phyloP scores from a whole-genome alignment of 1,140 invertebrate genomes.

The Piezodorus guildinii region DNA sequence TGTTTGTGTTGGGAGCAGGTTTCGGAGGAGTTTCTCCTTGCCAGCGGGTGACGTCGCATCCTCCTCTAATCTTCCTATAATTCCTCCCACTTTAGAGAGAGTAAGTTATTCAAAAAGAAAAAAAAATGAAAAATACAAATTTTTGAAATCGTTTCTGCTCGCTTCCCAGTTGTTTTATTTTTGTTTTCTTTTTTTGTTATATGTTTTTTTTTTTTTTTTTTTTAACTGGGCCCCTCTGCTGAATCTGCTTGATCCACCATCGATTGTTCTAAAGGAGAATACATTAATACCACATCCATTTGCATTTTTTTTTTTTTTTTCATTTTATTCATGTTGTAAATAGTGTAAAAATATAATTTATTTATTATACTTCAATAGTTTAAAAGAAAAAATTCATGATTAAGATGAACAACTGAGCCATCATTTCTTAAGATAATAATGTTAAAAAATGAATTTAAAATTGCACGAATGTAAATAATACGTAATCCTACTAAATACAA shows the following conservation, averaged over 20 bases:
- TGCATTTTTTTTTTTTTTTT: too few relatives aligned
- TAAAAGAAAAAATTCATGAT: not conserved
- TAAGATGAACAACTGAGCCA: not conserved
- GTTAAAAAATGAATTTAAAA: too few relatives aligned
- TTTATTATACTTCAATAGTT: too few relatives aligned
- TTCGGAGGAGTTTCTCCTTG: constrained; percentile 1
- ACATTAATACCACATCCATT: too few relatives aligned
- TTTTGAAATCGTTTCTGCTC: not conserved
- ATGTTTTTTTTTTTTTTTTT: constrained; percentile 3
- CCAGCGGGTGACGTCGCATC: constrained; percentile 10
- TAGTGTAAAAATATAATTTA: too few relatives aligned
- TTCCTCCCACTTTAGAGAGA: not conserved
- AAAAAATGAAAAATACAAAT: not conserved
- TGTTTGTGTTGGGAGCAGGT: not conserved
- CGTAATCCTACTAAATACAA: too few relatives aligned
- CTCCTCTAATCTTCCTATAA: constrained; percentile 6
- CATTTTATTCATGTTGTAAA: too few relatives aligned
- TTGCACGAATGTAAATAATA: too few relatives aligned
- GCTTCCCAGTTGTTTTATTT: constrained; percentile 14
- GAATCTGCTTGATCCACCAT: constrained; percentile 1
- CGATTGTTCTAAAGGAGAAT: too few relatives aligned
- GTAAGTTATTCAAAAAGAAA: not conserved
- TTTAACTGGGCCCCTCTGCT: constrained; percentile 10
- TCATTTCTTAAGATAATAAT: too few relatives aligned
- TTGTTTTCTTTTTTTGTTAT: not conserved